These are phyloP conservation scores for Halocynthia roretzi DNA, from an alignment of 23 tunicate genomes.

Conservation along the genomic window DNA sequence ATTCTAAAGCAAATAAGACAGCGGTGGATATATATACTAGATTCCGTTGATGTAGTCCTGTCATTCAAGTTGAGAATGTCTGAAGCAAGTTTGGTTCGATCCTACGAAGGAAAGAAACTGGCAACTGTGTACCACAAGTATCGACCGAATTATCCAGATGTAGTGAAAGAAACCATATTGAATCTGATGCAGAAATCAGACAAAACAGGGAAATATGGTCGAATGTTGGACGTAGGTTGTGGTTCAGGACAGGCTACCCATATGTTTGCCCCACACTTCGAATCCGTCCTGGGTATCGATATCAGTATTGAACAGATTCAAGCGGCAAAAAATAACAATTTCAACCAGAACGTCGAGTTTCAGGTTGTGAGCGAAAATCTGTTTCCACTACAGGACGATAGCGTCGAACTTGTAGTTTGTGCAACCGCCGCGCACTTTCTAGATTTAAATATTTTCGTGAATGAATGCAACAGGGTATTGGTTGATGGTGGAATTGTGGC, in stretches of 20 bases:
- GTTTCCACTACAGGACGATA: neutral
- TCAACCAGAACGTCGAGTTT: neutral
- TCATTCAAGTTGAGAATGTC: no score
- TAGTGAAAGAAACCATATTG: neutral
- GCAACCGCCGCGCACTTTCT: constrained; percentile 8
- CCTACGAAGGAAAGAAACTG: neutral
- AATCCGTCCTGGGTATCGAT: neutral
- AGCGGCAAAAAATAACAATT: neutral
- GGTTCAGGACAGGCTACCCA: constrained; percentile 2
- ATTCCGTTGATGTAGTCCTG: no score
- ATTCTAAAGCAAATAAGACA: no score
- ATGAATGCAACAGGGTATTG: constrained; percentile 2
- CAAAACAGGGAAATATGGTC: neutral
- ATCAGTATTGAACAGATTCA: neutral
- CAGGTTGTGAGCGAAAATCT: neutral
- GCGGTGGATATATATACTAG: no score
- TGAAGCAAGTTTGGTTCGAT: neutral
- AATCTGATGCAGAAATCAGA: neutral
- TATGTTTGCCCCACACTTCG: neutral
- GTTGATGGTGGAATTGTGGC: neutral
- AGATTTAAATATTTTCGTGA: neutral
- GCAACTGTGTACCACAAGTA: neutral
- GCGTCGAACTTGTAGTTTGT: constrained; percentile 2
- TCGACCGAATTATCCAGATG: neutral
- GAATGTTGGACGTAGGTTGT: neutral